A percentile compares a stretch with the other conserved stretches of the same genome.
These are phyloP conservation scores for Plagiodera versicolora DNA, from an alignment of 2,888 invertebrate species.

Conservation along the genomic window DNA sequence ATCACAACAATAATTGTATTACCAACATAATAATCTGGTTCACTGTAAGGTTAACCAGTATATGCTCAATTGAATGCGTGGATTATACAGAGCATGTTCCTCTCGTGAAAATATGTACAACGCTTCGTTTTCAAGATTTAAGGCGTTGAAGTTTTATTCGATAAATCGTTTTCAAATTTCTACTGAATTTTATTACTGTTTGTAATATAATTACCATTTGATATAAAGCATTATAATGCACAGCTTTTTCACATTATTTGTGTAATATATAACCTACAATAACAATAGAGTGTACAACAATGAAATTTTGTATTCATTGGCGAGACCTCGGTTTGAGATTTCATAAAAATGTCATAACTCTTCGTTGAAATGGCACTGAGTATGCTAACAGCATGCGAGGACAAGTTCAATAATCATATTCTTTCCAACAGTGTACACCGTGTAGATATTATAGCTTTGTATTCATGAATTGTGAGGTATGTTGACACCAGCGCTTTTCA, in stretches of 20 bases:
- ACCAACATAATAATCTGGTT: constrained; percentile 17
- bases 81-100: too few relatives aligned
- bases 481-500: too few relatives aligned
- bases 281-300: not conserved
- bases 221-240: not conserved
- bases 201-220: too few relatives aligned
- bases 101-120: too few relatives aligned
- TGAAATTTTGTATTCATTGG: not conserved
- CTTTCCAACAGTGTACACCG: too few relatives aligned
- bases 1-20: constrained; percentile 25
- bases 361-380: constrained; percentile 7
- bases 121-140: too few relatives aligned
- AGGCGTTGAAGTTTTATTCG: too few relatives aligned
- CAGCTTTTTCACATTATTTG: not conserved
- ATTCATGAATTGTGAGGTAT: too few relatives aligned
- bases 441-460: too few relatives aligned
- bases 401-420: not conserved
- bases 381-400: not conserved
- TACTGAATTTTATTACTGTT: too few relatives aligned
- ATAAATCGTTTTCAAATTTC: too few relatives aligned
- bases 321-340: not conserved
- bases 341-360: constrained; percentile 9
- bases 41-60: constrained; percentile 26
- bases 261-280: not conserved
- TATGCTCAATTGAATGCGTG: not conserved